Conservation (phyloP, 2,113 vertebrate genomes). For the Andinoacara biseriatus region DNA sequence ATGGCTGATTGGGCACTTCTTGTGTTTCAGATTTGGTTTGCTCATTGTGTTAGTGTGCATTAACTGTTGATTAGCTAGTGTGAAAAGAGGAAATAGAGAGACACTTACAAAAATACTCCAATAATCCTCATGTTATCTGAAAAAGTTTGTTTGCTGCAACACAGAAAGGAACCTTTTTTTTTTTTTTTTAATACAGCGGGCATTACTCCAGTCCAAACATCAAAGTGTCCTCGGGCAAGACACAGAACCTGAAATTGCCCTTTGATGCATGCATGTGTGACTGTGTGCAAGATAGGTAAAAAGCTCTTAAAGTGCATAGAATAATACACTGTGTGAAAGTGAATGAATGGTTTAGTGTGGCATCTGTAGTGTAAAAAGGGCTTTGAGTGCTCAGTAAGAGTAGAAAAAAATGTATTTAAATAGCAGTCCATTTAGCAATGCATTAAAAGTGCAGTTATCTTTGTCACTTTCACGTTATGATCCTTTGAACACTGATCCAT, state of each 20-base stretch:
- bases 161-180: too few species aligned
- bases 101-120: conserved; percentile 38
- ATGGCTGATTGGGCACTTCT: conserved; percentile 53
- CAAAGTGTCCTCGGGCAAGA: neutral
- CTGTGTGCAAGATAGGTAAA: neutral
- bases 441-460: neutral
- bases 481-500: neutral
- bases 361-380: neutral
- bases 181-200: too few species aligned
- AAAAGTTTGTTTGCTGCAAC: neutral
- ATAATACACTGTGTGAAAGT: neutral
- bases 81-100: conserved; percentile 33
- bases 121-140: neutral
- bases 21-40: conserved; percentile 47
- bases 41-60: conserved; percentile 58
- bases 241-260: neutral
- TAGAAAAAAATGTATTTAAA: neutral
- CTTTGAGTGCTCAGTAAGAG: neutral
- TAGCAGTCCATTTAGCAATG: neutral
- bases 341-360: neutral
- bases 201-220: too few species aligned
- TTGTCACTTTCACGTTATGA: neutral
- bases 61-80: conserved; percentile 50
- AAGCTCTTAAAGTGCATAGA: neutral
- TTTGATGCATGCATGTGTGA: neutral